These are phyloP conservation scores for Lasioglossum oenotherae DNA, from an alignment of 2,888 invertebrate species.

Conservation along the genomic window DNA sequence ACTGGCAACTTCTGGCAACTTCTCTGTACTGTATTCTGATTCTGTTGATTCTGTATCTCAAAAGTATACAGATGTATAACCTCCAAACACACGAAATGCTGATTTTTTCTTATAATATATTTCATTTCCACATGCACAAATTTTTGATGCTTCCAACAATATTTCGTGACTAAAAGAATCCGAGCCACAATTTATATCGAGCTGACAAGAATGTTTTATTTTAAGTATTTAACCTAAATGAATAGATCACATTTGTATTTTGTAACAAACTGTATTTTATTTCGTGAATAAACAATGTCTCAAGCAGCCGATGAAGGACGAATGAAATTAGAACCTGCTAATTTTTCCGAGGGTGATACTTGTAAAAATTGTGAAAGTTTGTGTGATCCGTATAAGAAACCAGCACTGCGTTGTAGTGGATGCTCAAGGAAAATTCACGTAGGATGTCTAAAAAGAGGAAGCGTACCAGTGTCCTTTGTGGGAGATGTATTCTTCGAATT, in stretches of 20 bases:
- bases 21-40: background rate
- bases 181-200: background rate
- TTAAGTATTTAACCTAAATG: constrained; percentile 21
- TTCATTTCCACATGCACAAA: background rate
- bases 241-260: background rate
- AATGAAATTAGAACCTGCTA: background rate
- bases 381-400: constrained; percentile 86
- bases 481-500: constrained; percentile 92
- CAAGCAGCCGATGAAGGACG: constrained; percentile 14
- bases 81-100: background rate
- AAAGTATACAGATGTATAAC: constrained; percentile 32
- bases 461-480: constrained; percentile 89
- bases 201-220: constrained; percentile 3
- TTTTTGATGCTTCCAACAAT: background rate
- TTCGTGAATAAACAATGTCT: constrained; percentile 37
- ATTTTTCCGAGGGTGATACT: constrained; percentile 24
- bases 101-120: constrained; percentile 9
- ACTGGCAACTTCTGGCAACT: too few relatives aligned
- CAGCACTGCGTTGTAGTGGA: constrained; percentile 87
- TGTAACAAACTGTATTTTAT: constrained; percentile 7
- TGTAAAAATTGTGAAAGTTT: constrained; percentile 87
- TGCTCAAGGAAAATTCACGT: constrained; percentile 88
- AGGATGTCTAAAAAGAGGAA: constrained; percentile 88
- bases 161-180: background rate
- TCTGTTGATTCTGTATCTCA: background rate